Percentiles rank a stretch among this genome's conserved stretches.
Evolutionary conservation across 2,888 invertebrate species (phyloP).

Genomic region (Conchocele bisecta): DNA sequence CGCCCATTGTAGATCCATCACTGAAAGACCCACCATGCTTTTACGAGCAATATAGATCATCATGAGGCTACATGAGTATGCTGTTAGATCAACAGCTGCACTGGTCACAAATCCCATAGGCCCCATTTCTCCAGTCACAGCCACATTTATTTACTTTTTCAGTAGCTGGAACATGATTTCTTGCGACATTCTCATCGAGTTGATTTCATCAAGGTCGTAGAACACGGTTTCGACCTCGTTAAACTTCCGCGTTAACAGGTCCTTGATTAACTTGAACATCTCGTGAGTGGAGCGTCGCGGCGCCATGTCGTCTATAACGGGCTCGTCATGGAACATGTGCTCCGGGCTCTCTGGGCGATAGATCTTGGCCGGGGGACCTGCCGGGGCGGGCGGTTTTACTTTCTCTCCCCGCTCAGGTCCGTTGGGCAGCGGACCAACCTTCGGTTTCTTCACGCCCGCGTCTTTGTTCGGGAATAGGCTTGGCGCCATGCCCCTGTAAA

Average conservation of each 20-base stretch:
- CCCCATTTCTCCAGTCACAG: no score
- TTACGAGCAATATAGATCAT: no score
- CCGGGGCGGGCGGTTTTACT: background rate
- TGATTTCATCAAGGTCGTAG: slow-evolving; percentile 80
- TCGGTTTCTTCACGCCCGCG: slow-evolving; percentile 19
- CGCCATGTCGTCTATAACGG: slow-evolving; percentile 53
- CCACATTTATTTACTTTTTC: slow-evolving; percentile 71
- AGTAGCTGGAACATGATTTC: slow-evolving; percentile 81
- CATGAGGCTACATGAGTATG: no score
- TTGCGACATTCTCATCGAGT: slow-evolving; percentile 78
- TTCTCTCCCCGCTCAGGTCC: slow-evolving; percentile 42
- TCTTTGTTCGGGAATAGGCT: slow-evolving; percentile 70
- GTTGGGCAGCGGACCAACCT: slow-evolving; percentile 53
- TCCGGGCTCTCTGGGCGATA: slow-evolving; percentile 29
- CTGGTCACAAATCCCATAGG: no score
- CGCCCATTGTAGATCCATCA: no score
- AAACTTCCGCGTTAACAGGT: slow-evolving; percentile 71
- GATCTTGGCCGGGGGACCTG: slow-evolving; percentile 7
- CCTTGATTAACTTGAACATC: slow-evolving; percentile 75
- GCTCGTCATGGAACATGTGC: slow-evolving; percentile 50
- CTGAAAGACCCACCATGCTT: no score
- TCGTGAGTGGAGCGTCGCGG: slow-evolving; percentile 63
- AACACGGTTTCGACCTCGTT: slow-evolving; percentile 78
- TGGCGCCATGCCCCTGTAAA: slow-evolving; percentile 76
- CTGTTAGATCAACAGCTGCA: no score